These are phyloP conservation scores for Seriola aureovittata DNA, from an alignment of 2,113 vertebrate species.

Conservation along the genomic window DNA sequence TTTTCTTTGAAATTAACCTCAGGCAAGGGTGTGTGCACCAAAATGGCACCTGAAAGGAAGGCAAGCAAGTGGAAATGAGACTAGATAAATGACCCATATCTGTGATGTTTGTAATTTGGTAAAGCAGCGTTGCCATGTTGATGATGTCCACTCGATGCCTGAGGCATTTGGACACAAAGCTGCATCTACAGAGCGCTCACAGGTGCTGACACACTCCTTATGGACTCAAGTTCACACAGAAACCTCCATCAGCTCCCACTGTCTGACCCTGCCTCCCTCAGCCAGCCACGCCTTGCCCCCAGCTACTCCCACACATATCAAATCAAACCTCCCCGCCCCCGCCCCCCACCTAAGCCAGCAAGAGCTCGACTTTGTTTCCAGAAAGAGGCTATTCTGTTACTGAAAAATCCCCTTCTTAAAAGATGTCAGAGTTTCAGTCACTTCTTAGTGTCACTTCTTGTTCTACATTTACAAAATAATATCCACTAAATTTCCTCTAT, in stretches of 20 bases:
- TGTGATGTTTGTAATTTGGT: constrained; percentile 45
- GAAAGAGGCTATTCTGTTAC: constrained; percentile 64
- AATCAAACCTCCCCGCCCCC: constrained; percentile 42
- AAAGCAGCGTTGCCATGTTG: constrained; percentile 15
- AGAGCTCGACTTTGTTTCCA: constrained; percentile 39
- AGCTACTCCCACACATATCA: constrained; percentile 78
- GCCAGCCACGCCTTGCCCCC: constrained; percentile 67
- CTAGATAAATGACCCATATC: constrained; percentile 23
- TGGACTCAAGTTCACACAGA: constrained; percentile 62
- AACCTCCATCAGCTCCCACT: constrained; percentile 52
- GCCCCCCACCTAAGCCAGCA: constrained; percentile 3
- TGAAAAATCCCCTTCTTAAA: constrained; percentile 57
- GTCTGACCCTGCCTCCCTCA: constrained; percentile 38
- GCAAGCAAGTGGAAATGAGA: constrained; percentile 8
- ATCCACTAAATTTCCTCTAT: not conserved
- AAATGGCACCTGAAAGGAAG: constrained; percentile 1
- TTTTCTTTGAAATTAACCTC: constrained; percentile 46
- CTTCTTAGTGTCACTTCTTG: constrained; percentile 1
- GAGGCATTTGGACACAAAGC: constrained; percentile 56
- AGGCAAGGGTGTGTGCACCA: constrained; percentile 46
- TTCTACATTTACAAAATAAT: not conserved
- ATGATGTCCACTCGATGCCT: constrained; percentile 48
- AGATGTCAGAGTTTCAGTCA: constrained; percentile 29
- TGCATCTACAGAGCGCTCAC: constrained; percentile 24
- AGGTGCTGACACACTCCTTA: constrained; percentile 31